These are phyloP conservation scores for Hydrolagus affinis DNA, from an alignment of 2,113 vertebrate genomes.

Conservation along the genomic window DNA sequence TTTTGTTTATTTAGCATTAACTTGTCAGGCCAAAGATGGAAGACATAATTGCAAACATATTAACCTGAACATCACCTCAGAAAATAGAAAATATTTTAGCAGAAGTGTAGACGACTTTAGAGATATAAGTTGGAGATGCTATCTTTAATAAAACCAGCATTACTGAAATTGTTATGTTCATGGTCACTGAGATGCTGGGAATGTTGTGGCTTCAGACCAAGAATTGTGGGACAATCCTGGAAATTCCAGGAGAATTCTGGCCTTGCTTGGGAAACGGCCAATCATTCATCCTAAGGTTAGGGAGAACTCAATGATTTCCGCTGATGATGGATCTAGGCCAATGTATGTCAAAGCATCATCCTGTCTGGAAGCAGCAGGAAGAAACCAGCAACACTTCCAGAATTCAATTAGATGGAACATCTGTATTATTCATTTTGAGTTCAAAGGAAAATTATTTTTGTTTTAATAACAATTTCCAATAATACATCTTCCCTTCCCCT, in stretches of 20 bases:
- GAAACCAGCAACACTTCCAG: neutral
- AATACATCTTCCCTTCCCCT: too few species aligned
- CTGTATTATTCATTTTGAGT: neutral
- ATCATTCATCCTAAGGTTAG: neutral
- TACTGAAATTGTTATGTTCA: neutral
- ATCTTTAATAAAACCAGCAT: neutral
- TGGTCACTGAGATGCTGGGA: neutral
- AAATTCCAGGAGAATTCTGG: slow-evolving; percentile 1
- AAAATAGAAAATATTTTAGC: too few species aligned
- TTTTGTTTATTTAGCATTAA: too few species aligned
- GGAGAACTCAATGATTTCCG: neutral
- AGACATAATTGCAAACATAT: too few species aligned
- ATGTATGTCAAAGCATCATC: neutral
- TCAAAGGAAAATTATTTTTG: neutral
- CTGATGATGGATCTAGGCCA: neutral
- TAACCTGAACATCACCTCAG: too few species aligned
- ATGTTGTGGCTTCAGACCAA: neutral
- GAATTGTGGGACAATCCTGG: neutral
- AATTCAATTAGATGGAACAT: neutral
- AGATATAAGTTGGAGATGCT: neutral
- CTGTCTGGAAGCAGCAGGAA: neutral
- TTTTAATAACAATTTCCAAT: too few species aligned
- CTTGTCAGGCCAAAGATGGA: too few species aligned
- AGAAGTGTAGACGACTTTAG: too few species aligned
- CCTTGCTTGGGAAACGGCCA: neutral